A percentile compares a stretch with the other conserved stretches of the same genome.
These are phyloP conservation scores for Osedax fenrisi DNA, from an alignment of 2,888 invertebrate genomes.

Conservation along the genomic window DNA sequence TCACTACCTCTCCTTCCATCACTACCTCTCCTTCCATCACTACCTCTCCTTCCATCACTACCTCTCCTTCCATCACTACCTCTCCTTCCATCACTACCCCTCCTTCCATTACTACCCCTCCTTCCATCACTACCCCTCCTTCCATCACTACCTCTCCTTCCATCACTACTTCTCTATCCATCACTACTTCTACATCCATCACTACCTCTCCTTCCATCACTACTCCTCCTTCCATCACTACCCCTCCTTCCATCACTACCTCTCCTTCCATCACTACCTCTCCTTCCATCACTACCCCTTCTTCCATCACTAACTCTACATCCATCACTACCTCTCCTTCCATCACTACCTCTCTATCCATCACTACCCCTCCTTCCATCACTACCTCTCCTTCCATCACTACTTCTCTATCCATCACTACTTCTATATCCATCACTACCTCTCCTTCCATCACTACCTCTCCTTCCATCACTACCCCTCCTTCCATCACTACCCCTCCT, in stretches of 20 bases:
- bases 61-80: neutral
- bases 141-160: neutral
- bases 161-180: neutral
- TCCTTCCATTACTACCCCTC: neutral
- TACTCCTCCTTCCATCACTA: neutral
- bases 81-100: neutral
- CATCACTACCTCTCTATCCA: neutral
- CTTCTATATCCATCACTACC: neutral
- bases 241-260: neutral
- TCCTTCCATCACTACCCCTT: neutral
- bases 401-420: neutral
- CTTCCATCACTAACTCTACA: neutral
- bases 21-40: neutral
- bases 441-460: neutral
- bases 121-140: neutral
- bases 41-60: neutral
- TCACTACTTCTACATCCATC: neutral
- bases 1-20: neutral
- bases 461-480: neutral
- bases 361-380: neutral
- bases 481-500: neutral
- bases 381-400: neutral
- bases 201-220: neutral
- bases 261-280: neutral
- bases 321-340: neutral